These are phyloP conservation scores for Drosophila multiciliata DNA, from an alignment of 2,888 invertebrate genomes.

Conservation along the genomic window DNA sequence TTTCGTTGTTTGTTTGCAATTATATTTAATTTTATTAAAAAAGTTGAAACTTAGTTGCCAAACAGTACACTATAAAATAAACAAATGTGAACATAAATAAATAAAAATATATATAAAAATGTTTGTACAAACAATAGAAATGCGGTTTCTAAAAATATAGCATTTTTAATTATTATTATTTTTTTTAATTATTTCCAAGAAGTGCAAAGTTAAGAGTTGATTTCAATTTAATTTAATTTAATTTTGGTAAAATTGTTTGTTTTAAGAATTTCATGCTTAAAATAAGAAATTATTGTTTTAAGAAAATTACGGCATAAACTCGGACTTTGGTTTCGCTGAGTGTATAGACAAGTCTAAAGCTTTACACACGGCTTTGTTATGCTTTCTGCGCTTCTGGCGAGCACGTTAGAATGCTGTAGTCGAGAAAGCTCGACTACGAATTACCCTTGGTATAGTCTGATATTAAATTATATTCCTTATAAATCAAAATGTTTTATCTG, in stretches of 20 bases:
- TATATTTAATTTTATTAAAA: neutral
- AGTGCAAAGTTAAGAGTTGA: no score
- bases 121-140: no score
- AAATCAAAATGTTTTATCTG: neutral
- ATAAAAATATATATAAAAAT: no score
- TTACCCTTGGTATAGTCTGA: neutral
- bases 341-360: neutral
- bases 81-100: no score
- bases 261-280: neutral
- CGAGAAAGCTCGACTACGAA: neutral
- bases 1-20: neutral
- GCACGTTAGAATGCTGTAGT: neutral
- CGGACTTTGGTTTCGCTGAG: neutral
- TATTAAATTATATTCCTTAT: neutral
- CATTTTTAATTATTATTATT: no score
- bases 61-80: no score
- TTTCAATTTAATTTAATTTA: neutral
- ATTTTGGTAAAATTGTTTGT: neutral
- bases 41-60: neutral
- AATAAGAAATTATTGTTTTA: neutral
- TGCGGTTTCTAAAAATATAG: no score
- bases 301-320: no score
- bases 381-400: neutral
- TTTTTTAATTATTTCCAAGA: no score
- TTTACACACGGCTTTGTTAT: neutral